Base-by-base conservation (phyloP, 1,140 invertebrate genomes). In the Temnothorax longispinosus region DNA sequence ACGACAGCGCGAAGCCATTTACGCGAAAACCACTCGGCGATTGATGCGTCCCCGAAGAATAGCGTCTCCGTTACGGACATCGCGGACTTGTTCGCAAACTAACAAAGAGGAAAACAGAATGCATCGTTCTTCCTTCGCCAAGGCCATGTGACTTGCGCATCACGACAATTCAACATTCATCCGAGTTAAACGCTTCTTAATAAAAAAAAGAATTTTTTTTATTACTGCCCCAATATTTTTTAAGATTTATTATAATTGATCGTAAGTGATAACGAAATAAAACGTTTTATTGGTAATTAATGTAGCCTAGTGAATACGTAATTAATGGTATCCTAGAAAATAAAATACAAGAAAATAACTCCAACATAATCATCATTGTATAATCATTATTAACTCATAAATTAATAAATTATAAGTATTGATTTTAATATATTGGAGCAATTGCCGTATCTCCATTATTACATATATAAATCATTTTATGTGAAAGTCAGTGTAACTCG, bases 41-140 rank as follows among this genome's bases (percentile, higher is more conserved):
- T 62, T 77, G 56, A 41, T 58, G 56, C 56, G 58, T 47, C 44
- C 18, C 41, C 41, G 41, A 44, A 65, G 60, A 78, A 50, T 32
- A 18, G 27, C 27, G 27, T 65, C 44, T 78, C 62, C 15, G 15
- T 27, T 65, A 47, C 27, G 56, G 35, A 47, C 56, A n/a, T 47
- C 60, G 18, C 27, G 27, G 76, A 65, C 41, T 78, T 76, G 54
- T 75, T 77, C 41, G 41, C n/a, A 7, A 78, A 50, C 27, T 47
- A 78, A 78, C 76, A 50, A 78, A 78, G 58, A 78, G 27, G 27
- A 65, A 47, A 78, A 65, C 13, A 41, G 44, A 65, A 78, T 78
- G 44, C 58, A 35, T 65, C 60, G 44, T 11, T 15, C 76, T 65
- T 78, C 38, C 27, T 78, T 78, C 18, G 6, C 18, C 58, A 78